These are phyloP conservation scores for Plusia festucae DNA, from an alignment of 2,888 invertebrate species.

Conservation along the genomic window DNA sequence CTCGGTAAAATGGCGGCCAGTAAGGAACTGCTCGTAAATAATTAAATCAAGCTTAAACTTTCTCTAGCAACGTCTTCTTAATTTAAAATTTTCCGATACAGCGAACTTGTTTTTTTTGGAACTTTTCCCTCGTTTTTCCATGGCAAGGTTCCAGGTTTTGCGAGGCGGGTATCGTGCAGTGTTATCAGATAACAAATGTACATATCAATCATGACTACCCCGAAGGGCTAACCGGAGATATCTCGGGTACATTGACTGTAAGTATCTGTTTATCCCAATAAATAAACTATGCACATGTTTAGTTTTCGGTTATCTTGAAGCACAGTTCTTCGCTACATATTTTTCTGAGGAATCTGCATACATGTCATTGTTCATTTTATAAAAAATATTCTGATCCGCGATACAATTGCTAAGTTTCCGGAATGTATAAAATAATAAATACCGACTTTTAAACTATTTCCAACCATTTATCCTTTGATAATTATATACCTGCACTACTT, in stretches of 20 bases:
- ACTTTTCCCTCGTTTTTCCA: not conserved
- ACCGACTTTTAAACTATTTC: too few relatives aligned
- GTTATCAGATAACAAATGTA: constrained; percentile 7
- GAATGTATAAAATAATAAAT: too few relatives aligned
- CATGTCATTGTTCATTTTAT: too few relatives aligned
- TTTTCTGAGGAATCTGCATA: too few relatives aligned
- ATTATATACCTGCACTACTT: too few relatives aligned
- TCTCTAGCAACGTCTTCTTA: constrained; percentile 1
- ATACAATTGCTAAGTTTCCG: too few relatives aligned
- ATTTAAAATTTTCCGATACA: constrained; percentile 2
- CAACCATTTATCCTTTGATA: too few relatives aligned
- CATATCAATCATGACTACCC: constrained; percentile 1
- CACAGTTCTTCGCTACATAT: not conserved
- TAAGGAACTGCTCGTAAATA: constrained; percentile 3
- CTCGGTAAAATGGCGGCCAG: not conserved
- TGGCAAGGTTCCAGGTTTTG: not conserved
- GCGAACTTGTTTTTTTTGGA: not conserved
- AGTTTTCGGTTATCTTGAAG: not conserved
- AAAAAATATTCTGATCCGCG: too few relatives aligned
- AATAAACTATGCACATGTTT: constrained; percentile 1
- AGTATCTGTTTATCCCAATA: constrained; percentile 4
- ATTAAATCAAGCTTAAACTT: constrained; percentile 3
- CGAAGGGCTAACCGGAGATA: not conserved
- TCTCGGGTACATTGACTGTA: not conserved
- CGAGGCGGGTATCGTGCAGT: not conserved